phyloP scores from a whole-genome alignment of 2,797 vertebrate genomes.

The Hipposideros larvatus region DNA sequence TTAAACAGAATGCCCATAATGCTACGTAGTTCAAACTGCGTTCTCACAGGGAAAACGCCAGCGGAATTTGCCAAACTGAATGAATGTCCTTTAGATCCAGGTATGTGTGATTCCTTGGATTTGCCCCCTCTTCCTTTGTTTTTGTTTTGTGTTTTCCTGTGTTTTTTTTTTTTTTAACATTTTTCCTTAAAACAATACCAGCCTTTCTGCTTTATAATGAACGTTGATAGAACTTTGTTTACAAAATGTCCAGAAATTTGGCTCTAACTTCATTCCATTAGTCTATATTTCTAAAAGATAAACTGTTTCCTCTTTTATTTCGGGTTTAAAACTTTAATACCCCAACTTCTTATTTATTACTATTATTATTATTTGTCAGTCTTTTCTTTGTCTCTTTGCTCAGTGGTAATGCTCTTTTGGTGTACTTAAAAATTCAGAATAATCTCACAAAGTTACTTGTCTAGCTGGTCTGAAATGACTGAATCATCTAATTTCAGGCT shows the following conservation, averaged over 20 bases:
- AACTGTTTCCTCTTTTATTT: conserved; percentile 2
- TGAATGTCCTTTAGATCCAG: conserved; percentile 98
- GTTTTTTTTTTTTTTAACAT: background rate
- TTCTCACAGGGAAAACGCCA: conserved; percentile 96
- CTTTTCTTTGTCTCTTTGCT: conserved; percentile 2
- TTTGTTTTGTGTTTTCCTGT: background rate
- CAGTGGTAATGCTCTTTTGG: background rate
- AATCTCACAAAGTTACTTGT: background rate
- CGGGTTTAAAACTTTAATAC: background rate
- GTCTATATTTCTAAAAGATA: background rate
- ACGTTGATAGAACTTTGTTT: background rate
- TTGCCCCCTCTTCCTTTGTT: background rate
- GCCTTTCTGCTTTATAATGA: conserved; percentile 11
- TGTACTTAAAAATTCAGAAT: conserved; percentile 25
- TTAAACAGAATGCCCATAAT: conserved; percentile 97
- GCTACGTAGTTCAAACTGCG: conserved; percentile 98
- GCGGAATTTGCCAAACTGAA: conserved; percentile 98
- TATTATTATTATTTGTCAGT: background rate
- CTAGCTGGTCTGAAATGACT: background rate
- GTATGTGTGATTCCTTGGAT: conserved; percentile 83
- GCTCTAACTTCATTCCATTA: background rate
- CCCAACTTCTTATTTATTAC: background rate
- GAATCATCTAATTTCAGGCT: background rate
- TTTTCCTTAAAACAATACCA: background rate
- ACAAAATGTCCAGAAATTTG: background rate